Evolutionary conservation across 2,113 vertebrate genomes (phyloP), one percentile per base, ranked within the genome.

Genomic region (Cyanoramphus novaezelandiae): DNA sequence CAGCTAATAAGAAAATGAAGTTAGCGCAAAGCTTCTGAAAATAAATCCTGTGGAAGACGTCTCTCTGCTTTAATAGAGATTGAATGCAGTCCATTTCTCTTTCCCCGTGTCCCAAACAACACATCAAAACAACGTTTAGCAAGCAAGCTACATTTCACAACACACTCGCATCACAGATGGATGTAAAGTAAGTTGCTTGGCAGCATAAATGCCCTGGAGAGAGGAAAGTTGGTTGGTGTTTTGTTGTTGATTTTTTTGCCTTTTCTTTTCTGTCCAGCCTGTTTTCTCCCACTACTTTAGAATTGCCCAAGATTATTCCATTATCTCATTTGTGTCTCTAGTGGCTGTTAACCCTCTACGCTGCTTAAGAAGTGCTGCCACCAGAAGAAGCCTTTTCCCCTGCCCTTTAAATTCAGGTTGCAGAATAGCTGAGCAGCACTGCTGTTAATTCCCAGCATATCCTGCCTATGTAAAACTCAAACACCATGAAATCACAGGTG

Each of bases 401-500:
- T 65, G 23, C 13, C 43, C 47, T 21, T 94, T 93, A 49, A 97
- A 95, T 95, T 97, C 86, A 95, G 87, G 88, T 89, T 95, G 89
- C 84, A 95, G 95, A 96, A 97, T 85, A 92, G 96, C 94, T 85
- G 79, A 80, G 78, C 75, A 82, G 71, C 67, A 74, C 41, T 95
- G 91, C 80, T 97, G 76, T 94, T 98, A 95, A 97, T 96, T 97
- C 95, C 91, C 70, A 68, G 90, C 67, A 92, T 92, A 93, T 90
- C 71, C 55, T 71, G 44, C 78, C 86, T 94, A 92, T 33, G 41
- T 91, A 93, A 94, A 92, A 95, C 72, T 97, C 92, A 95, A 96
- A 95, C 49, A 83, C 89, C 43, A 88, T 72, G 59, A 92, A 93
- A 94, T 41, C 23, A 65, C 11, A 44, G 18, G 9, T 7, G 1